Percentiles rank a stretch among this genome's conserved stretches.
Conservation (phyloP, 1,140 invertebrate genomes). For the Caerostris extrusa region DNA sequence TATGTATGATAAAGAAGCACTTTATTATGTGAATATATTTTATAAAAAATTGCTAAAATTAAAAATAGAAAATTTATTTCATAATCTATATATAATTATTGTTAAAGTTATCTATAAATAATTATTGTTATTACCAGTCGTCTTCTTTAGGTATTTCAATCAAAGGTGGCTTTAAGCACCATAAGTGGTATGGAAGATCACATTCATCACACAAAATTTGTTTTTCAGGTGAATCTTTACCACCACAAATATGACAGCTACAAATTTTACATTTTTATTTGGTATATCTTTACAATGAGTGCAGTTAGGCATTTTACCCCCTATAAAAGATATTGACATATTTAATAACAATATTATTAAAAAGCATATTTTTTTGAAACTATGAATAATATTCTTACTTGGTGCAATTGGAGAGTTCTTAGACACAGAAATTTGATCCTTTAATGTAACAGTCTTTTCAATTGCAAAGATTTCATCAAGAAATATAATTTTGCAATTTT, state of each 20-base stretch:
- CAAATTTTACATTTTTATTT: slow-evolving; percentile 87
- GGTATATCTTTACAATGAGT: slow-evolving; percentile 87
- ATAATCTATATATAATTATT: no score
- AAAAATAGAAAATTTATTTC: no score
- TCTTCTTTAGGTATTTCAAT: slow-evolving; percentile 85
- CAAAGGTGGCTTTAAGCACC: slow-evolving; percentile 86
- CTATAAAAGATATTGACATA: slow-evolving; percentile 77
- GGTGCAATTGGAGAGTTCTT: no score
- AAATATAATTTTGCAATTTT: slow-evolving; percentile 84
- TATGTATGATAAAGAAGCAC: no score
- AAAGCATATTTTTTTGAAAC: no score
- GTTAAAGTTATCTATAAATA: no score
- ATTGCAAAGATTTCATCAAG: slow-evolving; percentile 85
- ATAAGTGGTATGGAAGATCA: slow-evolving; percentile 86
- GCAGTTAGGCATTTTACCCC: slow-evolving; percentile 82
- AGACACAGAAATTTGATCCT: not conserved
- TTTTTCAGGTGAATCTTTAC: slow-evolving; percentile 87
- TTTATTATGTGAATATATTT: no score
- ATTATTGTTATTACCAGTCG: slow-evolving; percentile 84
- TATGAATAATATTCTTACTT: no score
- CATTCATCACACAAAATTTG: slow-evolving; percentile 91
- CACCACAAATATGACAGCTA: slow-evolving; percentile 88
- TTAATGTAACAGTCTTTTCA: slow-evolving; percentile 82
- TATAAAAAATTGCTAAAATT: no score
- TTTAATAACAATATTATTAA: no score